These are phyloP conservation scores for Anseranas semipalmata DNA, from an alignment of 2,113 vertebrate species.

Conservation along the genomic window DNA sequence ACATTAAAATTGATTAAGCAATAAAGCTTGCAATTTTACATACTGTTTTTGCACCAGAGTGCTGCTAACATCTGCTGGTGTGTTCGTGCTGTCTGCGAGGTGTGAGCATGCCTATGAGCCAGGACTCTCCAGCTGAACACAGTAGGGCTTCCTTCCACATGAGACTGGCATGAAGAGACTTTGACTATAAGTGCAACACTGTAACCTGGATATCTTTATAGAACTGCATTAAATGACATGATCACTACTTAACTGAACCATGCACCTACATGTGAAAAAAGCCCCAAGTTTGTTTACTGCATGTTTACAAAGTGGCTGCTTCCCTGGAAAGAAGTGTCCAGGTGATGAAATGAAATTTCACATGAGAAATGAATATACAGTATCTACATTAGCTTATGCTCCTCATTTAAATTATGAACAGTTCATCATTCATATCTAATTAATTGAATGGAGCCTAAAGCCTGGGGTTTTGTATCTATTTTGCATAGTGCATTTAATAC, in stretches of 20 bases:
- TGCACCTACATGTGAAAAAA: background rate
- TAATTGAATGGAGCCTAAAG: background rate
- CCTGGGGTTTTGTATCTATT: conserved; percentile 19
- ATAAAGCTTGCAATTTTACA: background rate
- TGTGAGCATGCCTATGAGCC: background rate
- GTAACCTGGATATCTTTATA: background rate
- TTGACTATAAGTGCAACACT: background rate
- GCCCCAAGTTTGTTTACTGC: background rate
- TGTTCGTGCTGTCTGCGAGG: background rate
- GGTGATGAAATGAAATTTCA: background rate
- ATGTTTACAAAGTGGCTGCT: background rate
- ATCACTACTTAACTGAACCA: background rate
- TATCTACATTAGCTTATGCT: conserved; percentile 35
- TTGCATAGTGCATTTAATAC: conserved; percentile 42
- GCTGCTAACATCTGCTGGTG: conserved; percentile 14
- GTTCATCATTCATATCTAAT: conserved; percentile 19
- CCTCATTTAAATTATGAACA: background rate
- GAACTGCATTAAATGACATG: background rate
- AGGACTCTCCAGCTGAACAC: background rate
- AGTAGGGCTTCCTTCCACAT: background rate
- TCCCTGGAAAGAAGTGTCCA: background rate
- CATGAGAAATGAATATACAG: background rate
- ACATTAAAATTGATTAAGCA: background rate
- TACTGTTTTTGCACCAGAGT: background rate
- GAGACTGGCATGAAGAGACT: background rate